Evolutionary conservation across 2,888 invertebrate species (phyloP), one percentile per base, ranked within the genome.

Genomic region (Drosophila colorata): DNA sequence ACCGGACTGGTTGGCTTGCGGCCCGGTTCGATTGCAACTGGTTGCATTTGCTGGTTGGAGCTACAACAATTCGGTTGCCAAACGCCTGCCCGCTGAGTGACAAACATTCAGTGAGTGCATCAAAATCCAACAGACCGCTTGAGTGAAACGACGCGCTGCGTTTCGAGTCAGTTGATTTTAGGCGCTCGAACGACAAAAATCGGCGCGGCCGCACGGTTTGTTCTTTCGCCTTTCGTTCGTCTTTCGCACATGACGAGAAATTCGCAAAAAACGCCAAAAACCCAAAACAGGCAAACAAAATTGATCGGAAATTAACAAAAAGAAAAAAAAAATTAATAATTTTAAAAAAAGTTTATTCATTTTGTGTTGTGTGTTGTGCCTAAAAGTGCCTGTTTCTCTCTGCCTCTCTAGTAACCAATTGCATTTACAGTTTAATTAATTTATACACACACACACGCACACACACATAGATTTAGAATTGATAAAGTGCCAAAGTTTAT

Each of bases 131-230:
- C 60, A 43, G 31, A 60, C 31, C 35, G 71, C 74, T 74, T 71
- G 74, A 74, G 74, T 74, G 74, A 74, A 74, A 74, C 77, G 72
- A 44, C 65, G 49, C 66, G 74, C 74, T 53, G 79, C 67, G 69
- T 59, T 67, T 59, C 2, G 63, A 74, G 74, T 74, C 46, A 74
- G 74, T 74, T 60, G 67, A 74, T 63, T 74, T 68, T 74, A 68
- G 68, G 68, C 74, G 74, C 71, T 74, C 74, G 74, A 49, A 64
- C 68, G 59, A 74, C 71, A 60, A 74, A 74, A 74, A 71, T 74
- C 74, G 74, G 51, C 63, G 74, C 74, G 74, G 63, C 44, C 74
- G 74, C 53, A 55, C 64, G 74, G 66, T 70, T 46, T 52, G 46
- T 60, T 73, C 64, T 73, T 69, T 74, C 46, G 69, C 37, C 37